Base-by-base conservation (phyloP, 1,140 invertebrate genomes). In the Scaptomyza montana region DNA sequence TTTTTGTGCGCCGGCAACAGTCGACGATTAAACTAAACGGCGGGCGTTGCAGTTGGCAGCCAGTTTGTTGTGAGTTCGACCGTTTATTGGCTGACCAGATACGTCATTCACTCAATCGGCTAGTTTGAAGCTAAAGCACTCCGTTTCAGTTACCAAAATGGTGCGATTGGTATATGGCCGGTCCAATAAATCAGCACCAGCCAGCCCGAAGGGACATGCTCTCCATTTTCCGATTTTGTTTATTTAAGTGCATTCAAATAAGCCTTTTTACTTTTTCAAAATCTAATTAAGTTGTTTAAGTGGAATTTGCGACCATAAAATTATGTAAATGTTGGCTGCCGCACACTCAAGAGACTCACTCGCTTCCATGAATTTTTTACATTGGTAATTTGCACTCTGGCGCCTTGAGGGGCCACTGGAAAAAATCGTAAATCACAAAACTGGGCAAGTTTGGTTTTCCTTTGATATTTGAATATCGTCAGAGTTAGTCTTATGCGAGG, bases 261-360 rank as follows among this genome's bases (percentile, higher is more conserved):
- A 73, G 81, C 63, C 62, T 65, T 67, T 71, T 76, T 86, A 65
- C 64, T 80, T 68, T 79, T 66, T 64, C 16, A 68, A 67, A 36
- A 86, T 87, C 84, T 86, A 86, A 86, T 86, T 86, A 86, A 86
- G 82, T 86, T 89, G 82, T 86, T 86, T 79, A 82, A 77, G 76
- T 76, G 82, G 82, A 86, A 86, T 86, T 86, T 89, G 84, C 59
- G 72, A 62, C 78, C 82, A 86, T 89, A 79, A 86, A 87, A 86
- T 86, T 89, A 86, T 86, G 82, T 78, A 86, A 86, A 86, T 89
- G 62, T 55, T 39, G 49, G 71, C 54, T 39, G 49, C 75, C 54
- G 64, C 68, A 63, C 64, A 73, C 54, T 47, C 39, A 36, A 36
- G 13, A 39, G 43, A 70, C 46, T 30, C 47, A 47, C 60, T 50